Conservation (phyloP, 2,113 vertebrate genomes). For the Esox niger region DNA sequence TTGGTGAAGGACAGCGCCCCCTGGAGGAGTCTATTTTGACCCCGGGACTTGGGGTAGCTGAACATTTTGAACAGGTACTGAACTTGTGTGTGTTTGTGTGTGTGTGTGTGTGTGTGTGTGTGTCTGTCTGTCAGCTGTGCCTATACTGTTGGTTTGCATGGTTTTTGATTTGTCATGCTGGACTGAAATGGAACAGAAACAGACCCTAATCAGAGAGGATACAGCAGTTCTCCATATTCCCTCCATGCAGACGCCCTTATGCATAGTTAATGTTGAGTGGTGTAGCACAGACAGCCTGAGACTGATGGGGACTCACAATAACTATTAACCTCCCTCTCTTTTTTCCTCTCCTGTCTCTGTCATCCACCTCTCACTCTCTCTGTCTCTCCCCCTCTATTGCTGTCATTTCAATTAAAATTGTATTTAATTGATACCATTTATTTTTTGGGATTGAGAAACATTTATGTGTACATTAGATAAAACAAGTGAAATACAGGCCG, state of each 20-base stretch:
- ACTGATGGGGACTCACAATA: conserved; percentile 35
- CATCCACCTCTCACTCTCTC: too few relatives aligned
- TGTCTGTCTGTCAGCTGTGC: background rate
- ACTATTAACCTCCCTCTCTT: conserved; percentile 22
- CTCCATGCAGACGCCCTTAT: conserved; percentile 27
- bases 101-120: conserved; percentile 9
- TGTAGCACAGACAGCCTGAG: conserved; percentile 26
- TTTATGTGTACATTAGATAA: too few relatives aligned
- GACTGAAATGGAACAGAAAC: conserved; percentile 28
- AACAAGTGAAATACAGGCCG: too few relatives aligned
- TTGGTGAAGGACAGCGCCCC: too few relatives aligned
- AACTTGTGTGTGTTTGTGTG: background rate
- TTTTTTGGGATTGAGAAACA: too few relatives aligned
- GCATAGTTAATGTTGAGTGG: conserved; percentile 56
- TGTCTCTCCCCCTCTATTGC: too few relatives aligned
- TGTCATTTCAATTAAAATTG: too few relatives aligned
- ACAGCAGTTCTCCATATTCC: conserved; percentile 33
- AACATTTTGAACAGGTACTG: too few relatives aligned
- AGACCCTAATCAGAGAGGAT: conserved; percentile 9
- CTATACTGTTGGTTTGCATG: background rate
- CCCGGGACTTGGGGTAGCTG: too few relatives aligned
- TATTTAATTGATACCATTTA: too few relatives aligned
- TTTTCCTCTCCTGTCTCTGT: background rate
- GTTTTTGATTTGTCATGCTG: background rate
- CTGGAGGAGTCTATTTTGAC: too few relatives aligned